Percentiles rank a stretch among this genome's conserved stretches.
Conservation (phyloP, 2,797 vertebrate species). For the Neostethus bicornis region DNA sequence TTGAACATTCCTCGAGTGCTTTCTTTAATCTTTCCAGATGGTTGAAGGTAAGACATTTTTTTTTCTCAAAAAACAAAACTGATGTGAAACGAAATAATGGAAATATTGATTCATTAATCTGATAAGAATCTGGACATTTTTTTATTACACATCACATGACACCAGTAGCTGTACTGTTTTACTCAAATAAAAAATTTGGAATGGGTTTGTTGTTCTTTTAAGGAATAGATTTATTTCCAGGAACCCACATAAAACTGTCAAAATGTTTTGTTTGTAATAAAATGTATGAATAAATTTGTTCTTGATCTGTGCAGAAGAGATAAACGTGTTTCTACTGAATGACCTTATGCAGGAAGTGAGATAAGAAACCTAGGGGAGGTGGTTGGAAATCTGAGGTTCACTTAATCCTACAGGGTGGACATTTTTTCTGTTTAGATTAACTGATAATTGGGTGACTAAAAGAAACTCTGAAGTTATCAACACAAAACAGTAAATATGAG, state of each 20-base stretch:
- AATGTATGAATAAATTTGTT: neutral
- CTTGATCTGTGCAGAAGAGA: neutral
- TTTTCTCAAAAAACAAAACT: neutral
- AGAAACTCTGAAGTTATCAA: no score
- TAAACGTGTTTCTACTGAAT: neutral
- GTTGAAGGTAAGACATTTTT: conserved; percentile 32
- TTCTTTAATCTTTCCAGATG: conserved; percentile 35
- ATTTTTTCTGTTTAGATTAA: neutral
- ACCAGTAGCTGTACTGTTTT: conserved; percentile 38
- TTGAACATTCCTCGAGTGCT: conserved; percentile 13
- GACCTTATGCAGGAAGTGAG: neutral
- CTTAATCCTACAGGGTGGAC: neutral
- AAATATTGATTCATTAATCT: neutral
- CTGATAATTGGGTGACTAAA: neutral
- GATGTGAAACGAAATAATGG: neutral
- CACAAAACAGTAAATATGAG: no score
- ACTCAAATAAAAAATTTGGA: conserved; percentile 9
- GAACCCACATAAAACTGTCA: neutral
- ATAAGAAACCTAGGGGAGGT: neutral
- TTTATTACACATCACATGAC: neutral
- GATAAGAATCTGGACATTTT: conserved; percentile 25
- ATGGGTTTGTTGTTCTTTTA: conserved; percentile 2
- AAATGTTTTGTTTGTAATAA: neutral
- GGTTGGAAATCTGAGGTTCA: neutral
- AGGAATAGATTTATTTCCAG: neutral